phyloP scores from a whole-genome alignment of 2,113 vertebrate species.

The Sphaerodactylus townsendi region DNA sequence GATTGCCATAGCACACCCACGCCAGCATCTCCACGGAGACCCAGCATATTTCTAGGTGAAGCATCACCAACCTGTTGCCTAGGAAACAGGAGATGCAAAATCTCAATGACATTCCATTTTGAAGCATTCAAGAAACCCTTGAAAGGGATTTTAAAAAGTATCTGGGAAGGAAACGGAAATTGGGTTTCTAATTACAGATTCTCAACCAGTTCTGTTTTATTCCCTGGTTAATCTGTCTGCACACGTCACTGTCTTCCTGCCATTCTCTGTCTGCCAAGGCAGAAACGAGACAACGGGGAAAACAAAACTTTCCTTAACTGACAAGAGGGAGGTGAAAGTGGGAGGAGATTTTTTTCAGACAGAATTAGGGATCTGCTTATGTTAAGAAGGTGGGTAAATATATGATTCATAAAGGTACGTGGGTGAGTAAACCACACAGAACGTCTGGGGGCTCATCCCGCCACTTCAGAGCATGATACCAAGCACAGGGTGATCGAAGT shows the following conservation, averaged over 20 bases:
- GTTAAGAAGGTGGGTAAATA: slow-evolving; percentile 27
- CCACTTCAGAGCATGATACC: too few relatives aligned
- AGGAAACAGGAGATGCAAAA: slow-evolving; percentile 79
- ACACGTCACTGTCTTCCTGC: slow-evolving; percentile 67
- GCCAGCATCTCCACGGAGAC: slow-evolving; percentile 77
- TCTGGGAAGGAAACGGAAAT: slow-evolving; percentile 74
- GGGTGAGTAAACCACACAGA: slow-evolving; percentile 25
- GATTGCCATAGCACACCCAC: slow-evolving; percentile 72
- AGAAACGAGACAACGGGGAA: slow-evolving; percentile 57
- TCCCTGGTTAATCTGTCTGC: slow-evolving; percentile 68
- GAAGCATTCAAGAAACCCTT: slow-evolving; percentile 76
- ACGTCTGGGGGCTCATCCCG: too few relatives aligned
- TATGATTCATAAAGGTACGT: slow-evolving; percentile 30
- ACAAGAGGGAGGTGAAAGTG: slow-evolving; percentile 43
- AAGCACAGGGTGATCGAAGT: too few relatives aligned
- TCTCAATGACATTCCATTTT: slow-evolving; percentile 79
- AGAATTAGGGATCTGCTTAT: slow-evolving; percentile 26
- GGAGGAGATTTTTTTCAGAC: slow-evolving; percentile 1
- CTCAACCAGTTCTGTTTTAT: slow-evolving; percentile 67
- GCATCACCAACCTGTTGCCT: slow-evolving; percentile 81
- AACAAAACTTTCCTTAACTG: slow-evolving; percentile 54
- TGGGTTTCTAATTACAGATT: slow-evolving; percentile 77
- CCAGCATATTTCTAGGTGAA: slow-evolving; percentile 75
- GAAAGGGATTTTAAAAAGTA: slow-evolving; percentile 73
- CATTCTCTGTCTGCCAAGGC: slow-evolving; percentile 66